Evolutionary conservation across 2,888 invertebrate genomes (phyloP), one percentile per base, ranked within the genome.

Genomic region (Lasioglossum zephyrum): DNA sequence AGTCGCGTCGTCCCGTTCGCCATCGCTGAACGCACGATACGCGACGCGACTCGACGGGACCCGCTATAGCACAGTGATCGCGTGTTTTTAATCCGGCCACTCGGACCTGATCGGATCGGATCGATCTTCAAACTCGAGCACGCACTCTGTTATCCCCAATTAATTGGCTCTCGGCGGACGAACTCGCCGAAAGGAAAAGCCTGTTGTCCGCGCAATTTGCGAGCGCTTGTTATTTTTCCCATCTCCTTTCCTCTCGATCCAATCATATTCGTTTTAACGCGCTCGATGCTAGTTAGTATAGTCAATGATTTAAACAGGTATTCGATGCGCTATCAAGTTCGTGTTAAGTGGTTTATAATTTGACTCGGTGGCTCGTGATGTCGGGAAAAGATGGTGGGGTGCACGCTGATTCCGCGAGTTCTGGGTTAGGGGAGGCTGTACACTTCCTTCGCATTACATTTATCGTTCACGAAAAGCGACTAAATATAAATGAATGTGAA

Each of bases 61-160:
- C 36, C 49, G 41, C 13, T 26, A 18, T 26, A 73, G 39, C 60
- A 9, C 13, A 26, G 41, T 2, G 49, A 22, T 73, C 73, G 53
- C 9, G 22, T 53, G 73, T 39, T 53, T 73, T 73, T 44, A 72
- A 70, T 70, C 70, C 49, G n/a, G 73, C 73, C 77, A 66, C 72
- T 44, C 75, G n/a, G 39, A 63, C 31, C 72, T 41, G 60, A 77
- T 4, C 70, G 75, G 72, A 66, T 78, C 39, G 63, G 77, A 85
- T 63, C 69, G 69, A 39, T 86, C 81, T 69, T 70, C 77, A 84
- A 84, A 82, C 60, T 83, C 87, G 84, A 81, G 81, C 81, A 82
- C 79, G 84, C 87, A 76, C 80, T 84, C 76, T 41, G 88, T 88
- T 83, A 86, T 90, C 81, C 70, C 74, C 73, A 44, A 86, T 88